Conservation (phyloP, 2,888 invertebrate genomes). For the Eupithecia subumbrata region DNA sequence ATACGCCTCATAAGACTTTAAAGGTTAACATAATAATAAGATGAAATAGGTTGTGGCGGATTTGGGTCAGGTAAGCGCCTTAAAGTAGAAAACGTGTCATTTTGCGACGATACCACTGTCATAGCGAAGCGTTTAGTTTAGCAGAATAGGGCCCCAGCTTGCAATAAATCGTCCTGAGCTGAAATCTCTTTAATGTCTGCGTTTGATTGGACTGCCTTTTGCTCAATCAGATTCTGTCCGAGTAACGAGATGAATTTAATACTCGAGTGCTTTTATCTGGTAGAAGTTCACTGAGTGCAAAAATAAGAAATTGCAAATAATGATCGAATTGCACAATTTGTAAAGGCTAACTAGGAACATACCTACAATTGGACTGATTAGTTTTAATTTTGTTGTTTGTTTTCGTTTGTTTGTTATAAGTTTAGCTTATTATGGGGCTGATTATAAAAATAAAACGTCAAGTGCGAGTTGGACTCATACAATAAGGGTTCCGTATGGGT, state of each 20-base stretch:
- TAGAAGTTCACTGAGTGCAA: not conserved
- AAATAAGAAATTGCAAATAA: not conserved
- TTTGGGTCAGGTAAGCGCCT: no score
- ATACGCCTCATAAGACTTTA: no score
- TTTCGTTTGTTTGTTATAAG: no score
- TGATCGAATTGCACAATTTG: not conserved
- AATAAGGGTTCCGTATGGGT: no score
- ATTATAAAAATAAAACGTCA: no score
- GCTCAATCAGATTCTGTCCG: constrained; percentile 15
- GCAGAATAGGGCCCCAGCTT: not conserved
- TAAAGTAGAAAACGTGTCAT: no score
- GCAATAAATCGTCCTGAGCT: constrained; percentile 7
- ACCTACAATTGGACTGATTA: not conserved
- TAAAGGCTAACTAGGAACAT: no score
- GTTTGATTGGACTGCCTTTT: constrained; percentile 16
- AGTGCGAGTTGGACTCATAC: no score
- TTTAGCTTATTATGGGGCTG: no score
- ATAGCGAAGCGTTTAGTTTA: not conserved
- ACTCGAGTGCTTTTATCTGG: constrained; percentile 2
- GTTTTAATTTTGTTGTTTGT: not conserved
- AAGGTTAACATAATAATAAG: no score
- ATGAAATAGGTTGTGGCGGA: no score
- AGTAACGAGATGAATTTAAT: constrained; percentile 20
- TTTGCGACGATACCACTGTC: no score
- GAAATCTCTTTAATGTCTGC: constrained; percentile 22